Conservation (phyloP, 2,888 invertebrate genomes). For the Stegophylla sp. region DNA sequence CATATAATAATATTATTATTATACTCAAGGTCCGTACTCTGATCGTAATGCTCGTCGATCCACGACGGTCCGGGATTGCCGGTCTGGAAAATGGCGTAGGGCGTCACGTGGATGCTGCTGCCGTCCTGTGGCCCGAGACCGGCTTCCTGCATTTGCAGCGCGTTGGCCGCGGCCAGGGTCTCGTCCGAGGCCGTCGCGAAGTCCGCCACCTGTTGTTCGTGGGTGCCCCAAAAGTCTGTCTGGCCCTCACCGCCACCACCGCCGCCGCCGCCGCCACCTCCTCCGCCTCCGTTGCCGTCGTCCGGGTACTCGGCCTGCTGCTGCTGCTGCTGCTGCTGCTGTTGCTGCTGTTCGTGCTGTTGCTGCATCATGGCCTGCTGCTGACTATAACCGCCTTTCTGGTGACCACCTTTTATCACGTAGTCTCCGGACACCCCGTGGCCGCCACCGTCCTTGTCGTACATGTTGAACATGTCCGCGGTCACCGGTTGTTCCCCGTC, state of each 20-base stretch:
- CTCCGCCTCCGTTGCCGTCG: conserved; percentile 27
- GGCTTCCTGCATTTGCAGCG: conserved; percentile 55
- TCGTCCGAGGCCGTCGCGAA: conserved; percentile 32
- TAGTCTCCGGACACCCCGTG: conserved; percentile 1
- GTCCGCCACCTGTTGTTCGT: conserved; percentile 51
- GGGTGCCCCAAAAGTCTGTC: conserved; percentile 34
- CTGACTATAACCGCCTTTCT: conserved; percentile 12
- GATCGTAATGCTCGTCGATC: conserved; percentile 61
- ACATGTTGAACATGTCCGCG: conserved; percentile 36
- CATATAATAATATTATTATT: too few relatives aligned
- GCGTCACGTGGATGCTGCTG: conserved; percentile 40
- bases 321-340: conserved; percentile 16
- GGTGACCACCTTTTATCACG: conserved; percentile 20
- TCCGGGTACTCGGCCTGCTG: conserved; percentile 41
- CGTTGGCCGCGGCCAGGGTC: conserved; percentile 46
- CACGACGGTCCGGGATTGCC: conserved; percentile 58
- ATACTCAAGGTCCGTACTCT: conserved; percentile 59
- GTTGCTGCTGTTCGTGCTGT: conserved; percentile 1
- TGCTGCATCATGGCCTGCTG: conserved; percentile 38
- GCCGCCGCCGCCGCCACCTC: conserved; percentile 8
- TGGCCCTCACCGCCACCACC: conserved; percentile 8
- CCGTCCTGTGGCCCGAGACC: conserved; percentile 30
- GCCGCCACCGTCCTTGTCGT: conserved; percentile 28
- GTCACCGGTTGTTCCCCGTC: conserved; percentile 33
- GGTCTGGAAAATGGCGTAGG: conserved; percentile 60